Evolutionary conservation across 2,797 vertebrate genomes (phyloP), one percentile per base, ranked within the genome.

Genomic region (Cynodonichthys magdalenae): DNA sequence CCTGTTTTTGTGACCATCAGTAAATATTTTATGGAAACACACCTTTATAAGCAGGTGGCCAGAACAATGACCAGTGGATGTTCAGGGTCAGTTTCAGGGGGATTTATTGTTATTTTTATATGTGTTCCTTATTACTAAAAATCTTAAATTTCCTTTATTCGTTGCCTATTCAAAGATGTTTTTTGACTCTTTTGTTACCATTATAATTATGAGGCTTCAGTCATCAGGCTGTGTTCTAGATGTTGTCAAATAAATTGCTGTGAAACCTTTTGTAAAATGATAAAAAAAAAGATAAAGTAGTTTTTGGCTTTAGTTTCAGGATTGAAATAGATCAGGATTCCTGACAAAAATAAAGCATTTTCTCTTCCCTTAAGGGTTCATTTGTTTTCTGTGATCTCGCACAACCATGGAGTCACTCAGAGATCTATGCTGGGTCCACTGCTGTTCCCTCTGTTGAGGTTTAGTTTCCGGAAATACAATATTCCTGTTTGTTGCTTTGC

Each of bases 51-150:
- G 31, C 1, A 44, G 59, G 39, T 20, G 52, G 18, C 11, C 31
- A 48, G 44, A 58, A 63, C 69, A 81, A 63, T 52, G 80, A 84
- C 11, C 53, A 45, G 62, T 63, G 69, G 47, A 67, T 91, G 91
- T 89, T 44, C 17, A 27, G 39, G 47, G 81, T 90, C 91, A 90
- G 74, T 84, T 72, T 72, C 81, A 71, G 76, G 20, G 83, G 81
- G 19, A 15, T 41, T 41, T 34, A 53, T 9, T 48, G 1, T 18
- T 31, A 29, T n/a, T 20, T 39, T 6, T 14, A 20, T 15, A 39
- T 12, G 36, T 7, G 20, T 20, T 50, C 15, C 48, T 28, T 53
- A 18, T 15, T 31, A 15, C 4, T 31, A 24, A 24, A 24, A 24
- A 24, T 2, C 24, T 24, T 17, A 17, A 45, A n/a, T 17, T 3